These are phyloP conservation scores for Eupristina koningsbergeri DNA, from an alignment of 1,140 invertebrate species.

Conservation along the genomic window DNA sequence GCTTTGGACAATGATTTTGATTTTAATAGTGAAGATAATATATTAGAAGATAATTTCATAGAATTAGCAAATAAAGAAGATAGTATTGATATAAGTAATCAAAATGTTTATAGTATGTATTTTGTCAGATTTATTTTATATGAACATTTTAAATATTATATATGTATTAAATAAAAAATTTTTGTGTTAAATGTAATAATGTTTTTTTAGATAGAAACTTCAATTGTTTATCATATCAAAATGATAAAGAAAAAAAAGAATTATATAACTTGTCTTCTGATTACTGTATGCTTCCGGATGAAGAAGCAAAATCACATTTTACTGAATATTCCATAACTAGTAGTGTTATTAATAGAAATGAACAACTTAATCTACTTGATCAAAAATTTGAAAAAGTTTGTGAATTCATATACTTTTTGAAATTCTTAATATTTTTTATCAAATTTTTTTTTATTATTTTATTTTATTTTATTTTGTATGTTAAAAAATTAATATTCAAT, in stretches of 20 bases:
- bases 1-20: constrained; percentile 95
- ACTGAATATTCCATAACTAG: constrained; percentile 96
- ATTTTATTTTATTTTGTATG: too few relatives aligned
- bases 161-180: not conserved
- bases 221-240: not conserved
- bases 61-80: constrained; percentile 77
- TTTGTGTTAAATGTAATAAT: not conserved
- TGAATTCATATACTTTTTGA: constrained; percentile 27
- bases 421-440: too few relatives aligned
- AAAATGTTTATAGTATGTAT: not conserved
- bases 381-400: constrained; percentile 89
- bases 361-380: constrained; percentile 88
- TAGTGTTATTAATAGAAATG: constrained; percentile 90
- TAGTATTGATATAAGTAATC: not conserved
- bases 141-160: too few relatives aligned
- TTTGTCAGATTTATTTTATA: too few relatives aligned
- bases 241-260: not conserved
- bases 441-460: too few relatives aligned
- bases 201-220: not conserved
- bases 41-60: constrained; percentile 94
- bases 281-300: constrained; percentile 73
- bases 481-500: too few relatives aligned
- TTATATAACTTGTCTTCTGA: not conserved
- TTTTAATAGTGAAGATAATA: constrained; percentile 86
- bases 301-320: constrained; percentile 90